Conservation (phyloP, 2,888 invertebrate species). For the Himalopsyche japonica region DNA sequence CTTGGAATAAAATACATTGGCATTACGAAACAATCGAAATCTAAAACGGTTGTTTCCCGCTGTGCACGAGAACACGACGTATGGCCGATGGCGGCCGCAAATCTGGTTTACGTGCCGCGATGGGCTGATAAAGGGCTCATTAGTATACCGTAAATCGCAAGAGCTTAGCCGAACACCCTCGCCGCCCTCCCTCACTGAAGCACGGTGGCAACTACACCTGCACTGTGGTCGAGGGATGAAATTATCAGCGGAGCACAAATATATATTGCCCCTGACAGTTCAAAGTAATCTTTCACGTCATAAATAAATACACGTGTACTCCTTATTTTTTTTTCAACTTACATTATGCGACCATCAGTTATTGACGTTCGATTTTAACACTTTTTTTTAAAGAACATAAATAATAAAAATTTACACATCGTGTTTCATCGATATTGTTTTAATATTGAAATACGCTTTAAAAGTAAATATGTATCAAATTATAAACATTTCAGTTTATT, state of each 20-base stretch:
- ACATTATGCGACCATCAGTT: no score
- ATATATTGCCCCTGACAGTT: neutral
- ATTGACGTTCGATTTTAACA: no score
- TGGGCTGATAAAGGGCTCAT: constrained; percentile 56
- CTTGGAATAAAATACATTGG: neutral
- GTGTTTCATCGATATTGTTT: no score
- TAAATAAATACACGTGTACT: no score
- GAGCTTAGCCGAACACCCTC: constrained; percentile 39
- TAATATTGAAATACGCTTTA: no score
- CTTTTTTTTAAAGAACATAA: no score
- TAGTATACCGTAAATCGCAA: constrained; percentile 55
- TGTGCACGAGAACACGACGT: constrained; percentile 34
- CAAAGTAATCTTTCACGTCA: neutral
- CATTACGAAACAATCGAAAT: neutral
- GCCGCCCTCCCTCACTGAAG: neutral
- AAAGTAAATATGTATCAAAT: no score
- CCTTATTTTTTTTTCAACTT: no score
- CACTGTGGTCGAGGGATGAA: neutral
- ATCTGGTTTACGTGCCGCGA: constrained; percentile 56
- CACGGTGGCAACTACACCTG: neutral
- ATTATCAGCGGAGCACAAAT: neutral
- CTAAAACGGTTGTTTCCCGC: constrained; percentile 27
- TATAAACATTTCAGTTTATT: no score
- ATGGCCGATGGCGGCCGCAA: constrained; percentile 48
- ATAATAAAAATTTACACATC: no score